These are phyloP conservation scores for Campodea augens DNA, from an alignment of 1,140 invertebrate species.

Conservation along the genomic window DNA sequence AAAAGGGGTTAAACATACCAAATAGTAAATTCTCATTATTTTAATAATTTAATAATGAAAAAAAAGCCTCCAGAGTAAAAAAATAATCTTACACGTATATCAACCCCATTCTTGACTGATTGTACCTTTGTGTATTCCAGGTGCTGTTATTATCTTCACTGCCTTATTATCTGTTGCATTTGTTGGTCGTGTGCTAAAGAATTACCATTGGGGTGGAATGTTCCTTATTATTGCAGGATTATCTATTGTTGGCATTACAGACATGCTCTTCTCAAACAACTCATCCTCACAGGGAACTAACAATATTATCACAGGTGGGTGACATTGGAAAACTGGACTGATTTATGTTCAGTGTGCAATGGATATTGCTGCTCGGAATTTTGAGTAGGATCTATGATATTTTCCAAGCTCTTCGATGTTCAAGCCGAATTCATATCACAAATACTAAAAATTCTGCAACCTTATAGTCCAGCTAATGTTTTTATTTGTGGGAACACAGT, in stretches of 20 bases:
- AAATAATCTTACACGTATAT: neutral
- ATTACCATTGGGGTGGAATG: slow-evolving; percentile 69
- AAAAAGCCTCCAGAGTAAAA: neutral
- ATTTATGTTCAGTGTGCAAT: neutral
- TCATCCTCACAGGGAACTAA: slow-evolving; percentile 37
- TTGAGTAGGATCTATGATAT: neutral
- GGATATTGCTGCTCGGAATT: neutral
- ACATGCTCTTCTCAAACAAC: slow-evolving; percentile 37
- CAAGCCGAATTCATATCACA: no score
- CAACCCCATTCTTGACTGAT: neutral
- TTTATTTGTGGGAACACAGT: no score
- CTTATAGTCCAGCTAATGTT: no score
- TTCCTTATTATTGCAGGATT: slow-evolving; percentile 58
- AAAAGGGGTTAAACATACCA: no score
- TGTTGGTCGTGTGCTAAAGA: slow-evolving; percentile 43
- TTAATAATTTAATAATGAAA: neutral
- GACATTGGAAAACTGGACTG: neutral
- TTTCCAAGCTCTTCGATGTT: neutral
- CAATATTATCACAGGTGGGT: slow-evolving; percentile 50
- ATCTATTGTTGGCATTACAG: slow-evolving; percentile 57
- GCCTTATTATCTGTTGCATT: slow-evolving; percentile 78
- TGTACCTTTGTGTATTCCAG: slow-evolving; percentile 26
- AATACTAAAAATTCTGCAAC: no score
- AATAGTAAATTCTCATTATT: slow-evolving; percentile 9
- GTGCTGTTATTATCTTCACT: slow-evolving; percentile 83